phyloP scores from a whole-genome alignment of 1,140 invertebrate species.

The Cyclina sinensis region DNA sequence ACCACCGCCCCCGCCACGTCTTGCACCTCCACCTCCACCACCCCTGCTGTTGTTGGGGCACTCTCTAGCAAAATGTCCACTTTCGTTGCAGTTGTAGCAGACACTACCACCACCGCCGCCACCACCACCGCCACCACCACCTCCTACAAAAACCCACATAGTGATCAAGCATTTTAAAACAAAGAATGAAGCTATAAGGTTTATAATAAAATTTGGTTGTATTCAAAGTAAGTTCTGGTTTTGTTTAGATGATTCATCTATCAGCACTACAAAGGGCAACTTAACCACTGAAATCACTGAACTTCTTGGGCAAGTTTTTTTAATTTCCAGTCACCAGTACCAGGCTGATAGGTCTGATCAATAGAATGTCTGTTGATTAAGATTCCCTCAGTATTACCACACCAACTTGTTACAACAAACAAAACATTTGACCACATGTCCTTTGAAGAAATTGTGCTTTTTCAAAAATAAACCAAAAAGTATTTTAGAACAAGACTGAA shows the following conservation, averaged over 20 bases:
- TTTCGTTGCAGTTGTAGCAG: slow-evolving; percentile 84
- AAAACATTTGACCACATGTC: too few relatives aligned
- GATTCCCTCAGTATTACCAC: too few relatives aligned
- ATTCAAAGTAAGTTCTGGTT: slow-evolving; percentile 87
- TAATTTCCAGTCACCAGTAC: too few relatives aligned
- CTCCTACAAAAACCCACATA: neutral
- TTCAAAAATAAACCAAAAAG: too few relatives aligned
- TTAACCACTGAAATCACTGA: too few relatives aligned
- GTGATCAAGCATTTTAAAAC: neutral
- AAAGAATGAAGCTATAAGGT: neutral
- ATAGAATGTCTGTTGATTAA: too few relatives aligned
- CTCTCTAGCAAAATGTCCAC: slow-evolving; percentile 91
- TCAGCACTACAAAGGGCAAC: too few relatives aligned
- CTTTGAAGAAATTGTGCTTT: too few relatives aligned
- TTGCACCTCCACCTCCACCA: slow-evolving; percentile 68
- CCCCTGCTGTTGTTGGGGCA: slow-evolving; percentile 71
- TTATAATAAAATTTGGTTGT: neutral
- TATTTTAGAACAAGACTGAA: too few relatives aligned
- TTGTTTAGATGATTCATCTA: slow-evolving; percentile 94
- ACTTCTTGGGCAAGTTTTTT: too few relatives aligned
- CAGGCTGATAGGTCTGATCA: too few relatives aligned
- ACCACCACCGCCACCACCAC: slow-evolving; percentile 34
- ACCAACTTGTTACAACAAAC: too few relatives aligned
- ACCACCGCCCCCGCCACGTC: slow-evolving; percentile 89
- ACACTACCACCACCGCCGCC: slow-evolving; percentile 55